A percentile compares a stretch with the other conserved stretches of the same genome.
These are phyloP conservation scores for Prochilodus magdalenae DNA, from an alignment of 2,113 vertebrate species.

Conservation along the genomic window DNA sequence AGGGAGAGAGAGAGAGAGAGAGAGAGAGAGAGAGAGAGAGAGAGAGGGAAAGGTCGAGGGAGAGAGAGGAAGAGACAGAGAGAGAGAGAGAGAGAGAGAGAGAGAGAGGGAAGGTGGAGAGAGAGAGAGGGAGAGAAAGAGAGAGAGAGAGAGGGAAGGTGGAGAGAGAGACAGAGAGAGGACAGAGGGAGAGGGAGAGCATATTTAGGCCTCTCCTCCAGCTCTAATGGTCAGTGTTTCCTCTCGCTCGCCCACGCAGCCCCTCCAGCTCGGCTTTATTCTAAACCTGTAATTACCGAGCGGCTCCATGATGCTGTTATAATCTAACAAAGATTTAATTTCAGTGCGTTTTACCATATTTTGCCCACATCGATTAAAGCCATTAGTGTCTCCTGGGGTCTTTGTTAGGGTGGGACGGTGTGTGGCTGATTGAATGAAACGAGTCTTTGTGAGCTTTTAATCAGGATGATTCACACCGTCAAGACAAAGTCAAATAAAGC, in stretches of 20 bases:
- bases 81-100: no score
- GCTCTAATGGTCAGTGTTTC: slow-evolving; percentile 51
- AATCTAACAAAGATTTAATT: slow-evolving; percentile 54
- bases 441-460: slow-evolving; percentile 5
- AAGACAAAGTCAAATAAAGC: no score
- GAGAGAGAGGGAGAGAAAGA: no score
- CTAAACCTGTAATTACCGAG: slow-evolving; percentile 56
- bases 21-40: no score
- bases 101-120: not conserved
- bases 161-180: not conserved
- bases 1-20: no score
- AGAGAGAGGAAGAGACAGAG: no score
- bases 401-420: slow-evolving; percentile 15
- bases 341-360: slow-evolving; percentile 55
- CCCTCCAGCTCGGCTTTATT: slow-evolving; percentile 47
- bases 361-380: slow-evolving; percentile 50
- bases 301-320: slow-evolving; percentile 56
- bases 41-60: no score
- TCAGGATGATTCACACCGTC: not conserved
- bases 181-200: slow-evolving; percentile 29
- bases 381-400: slow-evolving; percentile 25
- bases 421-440: not conserved
- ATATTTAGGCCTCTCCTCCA: slow-evolving; percentile 59
- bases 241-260: slow-evolving; percentile 33
- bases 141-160: no score